phyloP scores from a whole-genome alignment of 2,113 vertebrate species.

The Poeciliopsis turrubarensis region DNA sequence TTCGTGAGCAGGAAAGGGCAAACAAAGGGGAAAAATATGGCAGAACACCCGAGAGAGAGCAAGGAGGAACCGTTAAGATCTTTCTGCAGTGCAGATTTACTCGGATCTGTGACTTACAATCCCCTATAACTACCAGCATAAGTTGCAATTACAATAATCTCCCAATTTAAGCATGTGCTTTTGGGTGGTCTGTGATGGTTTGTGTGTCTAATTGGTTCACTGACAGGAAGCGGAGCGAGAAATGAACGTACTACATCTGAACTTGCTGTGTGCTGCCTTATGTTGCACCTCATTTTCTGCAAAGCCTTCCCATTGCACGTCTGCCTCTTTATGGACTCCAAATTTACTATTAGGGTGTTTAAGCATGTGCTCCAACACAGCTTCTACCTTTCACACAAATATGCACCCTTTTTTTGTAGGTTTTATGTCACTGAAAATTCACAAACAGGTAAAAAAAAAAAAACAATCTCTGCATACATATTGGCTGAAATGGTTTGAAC shows the following conservation, averaged over 20 bases:
- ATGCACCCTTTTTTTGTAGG: neutral
- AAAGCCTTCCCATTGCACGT: slow-evolving; percentile 14
- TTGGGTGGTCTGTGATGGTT: slow-evolving; percentile 24
- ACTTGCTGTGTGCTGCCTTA: slow-evolving; percentile 48
- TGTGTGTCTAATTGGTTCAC: slow-evolving; percentile 49
- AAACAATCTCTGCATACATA: neutral
- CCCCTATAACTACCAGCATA: slow-evolving; percentile 15
- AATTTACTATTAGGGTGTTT: slow-evolving; percentile 37
- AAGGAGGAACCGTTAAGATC: slow-evolving; percentile 26
- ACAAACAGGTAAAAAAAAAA: neutral
- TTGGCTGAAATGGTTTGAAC: neutral
- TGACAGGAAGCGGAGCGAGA: slow-evolving; percentile 22
- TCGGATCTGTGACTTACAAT: slow-evolving; percentile 35
- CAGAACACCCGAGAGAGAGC: slow-evolving; percentile 15
- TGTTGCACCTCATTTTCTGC: slow-evolving; percentile 27
- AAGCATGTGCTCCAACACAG: neutral
- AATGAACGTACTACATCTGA: slow-evolving; percentile 20
- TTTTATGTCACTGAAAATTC: neutral
- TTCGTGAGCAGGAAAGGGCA: slow-evolving; percentile 32
- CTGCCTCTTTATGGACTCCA: slow-evolving; percentile 30
- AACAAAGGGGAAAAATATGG: slow-evolving; percentile 9
- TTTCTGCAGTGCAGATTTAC: slow-evolving; percentile 19
- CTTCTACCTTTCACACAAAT: neutral
- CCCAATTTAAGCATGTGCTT: slow-evolving; percentile 29
- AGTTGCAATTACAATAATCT: slow-evolving; percentile 36